A percentile compares a stretch with the other conserved stretches of the same genome.
phyloP scores from a whole-genome alignment of 1,140 invertebrate genomes.

The Drosophila miranda region DNA sequence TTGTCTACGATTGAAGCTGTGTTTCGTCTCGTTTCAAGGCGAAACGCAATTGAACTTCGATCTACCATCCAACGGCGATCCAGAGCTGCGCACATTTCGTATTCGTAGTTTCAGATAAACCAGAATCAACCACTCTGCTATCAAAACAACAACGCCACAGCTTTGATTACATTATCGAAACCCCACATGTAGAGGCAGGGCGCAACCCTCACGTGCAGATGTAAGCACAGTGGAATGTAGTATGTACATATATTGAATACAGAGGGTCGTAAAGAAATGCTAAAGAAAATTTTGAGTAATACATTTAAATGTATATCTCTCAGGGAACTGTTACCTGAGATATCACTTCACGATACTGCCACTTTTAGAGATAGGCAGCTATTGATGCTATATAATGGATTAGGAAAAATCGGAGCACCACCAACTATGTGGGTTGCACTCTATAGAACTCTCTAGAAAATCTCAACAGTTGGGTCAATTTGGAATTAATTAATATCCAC shows the following conservation, averaged over 20 bases:
- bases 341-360: too few species aligned
- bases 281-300: too few species aligned
- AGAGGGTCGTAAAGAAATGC: not conserved
- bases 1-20: slow-evolving; percentile 2
- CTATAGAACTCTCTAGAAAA: too few species aligned
- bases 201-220: slow-evolving; percentile 34
- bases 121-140: slow-evolving; percentile 1
- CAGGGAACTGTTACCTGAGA: too few species aligned
- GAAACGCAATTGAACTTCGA: slow-evolving; percentile 50
- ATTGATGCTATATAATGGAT: too few species aligned
- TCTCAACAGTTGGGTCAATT: too few species aligned
- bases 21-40: slow-evolving; percentile 50
- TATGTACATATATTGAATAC: too few species aligned
- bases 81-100: slow-evolving; percentile 10
- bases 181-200: slow-evolving; percentile 10
- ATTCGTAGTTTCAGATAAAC: slow-evolving; percentile 9
- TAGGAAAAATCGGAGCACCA: too few species aligned
- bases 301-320: too few species aligned
- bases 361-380: too few species aligned
- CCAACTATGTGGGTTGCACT: too few species aligned
- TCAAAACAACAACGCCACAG: slow-evolving; percentile 17
- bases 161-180: slow-evolving; percentile 41
- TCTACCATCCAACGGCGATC: not conserved
- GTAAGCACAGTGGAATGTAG: slow-evolving; percentile 22
- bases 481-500: too few species aligned